Percentiles rank a stretch among this genome's conserved stretches.
These are phyloP conservation scores for Eumaeus atala DNA, from an alignment of 1,140 invertebrate species.

Conservation along the genomic window DNA sequence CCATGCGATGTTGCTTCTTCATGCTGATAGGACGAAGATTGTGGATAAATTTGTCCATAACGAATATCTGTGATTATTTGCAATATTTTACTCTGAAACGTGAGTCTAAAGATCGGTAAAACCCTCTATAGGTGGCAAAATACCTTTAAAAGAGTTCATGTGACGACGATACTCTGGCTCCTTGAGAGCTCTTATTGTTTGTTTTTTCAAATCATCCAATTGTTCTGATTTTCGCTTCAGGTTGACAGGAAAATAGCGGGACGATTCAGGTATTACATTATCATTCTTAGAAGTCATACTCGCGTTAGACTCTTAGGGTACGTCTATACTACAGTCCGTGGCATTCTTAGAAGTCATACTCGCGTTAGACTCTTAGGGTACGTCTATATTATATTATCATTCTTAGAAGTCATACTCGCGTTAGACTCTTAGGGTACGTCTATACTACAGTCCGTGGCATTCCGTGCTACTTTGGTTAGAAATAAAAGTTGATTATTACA, in stretches of 20 bases:
- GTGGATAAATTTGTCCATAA: too few relatives aligned
- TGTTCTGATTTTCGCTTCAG: not conserved
- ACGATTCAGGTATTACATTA: not conserved
- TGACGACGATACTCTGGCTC: constrained; percentile 2
- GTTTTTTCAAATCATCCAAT: constrained; percentile 8
- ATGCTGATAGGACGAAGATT: not conserved
- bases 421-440: not conserved
- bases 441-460: constrained; percentile 3
- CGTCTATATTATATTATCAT: constrained; percentile 1
- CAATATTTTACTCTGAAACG: constrained; percentile 13
- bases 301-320: not conserved
- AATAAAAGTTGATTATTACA: not conserved
- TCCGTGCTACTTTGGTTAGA: not conserved
- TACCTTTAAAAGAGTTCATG: not conserved
- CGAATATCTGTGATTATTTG: constrained; percentile 10
- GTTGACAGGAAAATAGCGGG: constrained; percentile 6
- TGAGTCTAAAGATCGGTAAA: constrained; percentile 10
- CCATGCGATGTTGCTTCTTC: too few relatives aligned
- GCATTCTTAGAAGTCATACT: not conserved
- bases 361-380: not conserved
- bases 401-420: not conserved
- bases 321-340: constrained; percentile 4
- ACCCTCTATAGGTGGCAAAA: constrained; percentile 12
- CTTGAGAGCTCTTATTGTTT: constrained; percentile 3
- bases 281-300: not conserved